Conservation (phyloP, 2,888 invertebrate species). For the Leistus spinibarbis region DNA sequence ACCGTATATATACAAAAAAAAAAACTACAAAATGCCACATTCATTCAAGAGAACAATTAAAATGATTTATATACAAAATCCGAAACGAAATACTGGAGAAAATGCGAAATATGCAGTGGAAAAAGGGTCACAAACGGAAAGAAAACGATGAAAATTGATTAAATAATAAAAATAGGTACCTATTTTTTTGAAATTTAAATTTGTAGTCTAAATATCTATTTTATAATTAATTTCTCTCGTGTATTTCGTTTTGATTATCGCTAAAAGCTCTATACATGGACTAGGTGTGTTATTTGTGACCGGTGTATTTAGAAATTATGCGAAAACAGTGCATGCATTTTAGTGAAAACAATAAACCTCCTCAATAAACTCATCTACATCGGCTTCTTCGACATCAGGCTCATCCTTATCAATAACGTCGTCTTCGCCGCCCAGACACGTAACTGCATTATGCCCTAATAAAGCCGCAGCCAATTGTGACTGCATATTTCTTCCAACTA, state of each 20-base stretch:
- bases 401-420: conserved; percentile 57
- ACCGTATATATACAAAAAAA: neutral
- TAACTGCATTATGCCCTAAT: conserved; percentile 54
- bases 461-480: conserved; percentile 58
- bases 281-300: neutral
- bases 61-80: neutral
- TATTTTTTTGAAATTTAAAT: too few relatives aligned
- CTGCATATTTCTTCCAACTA: conserved; percentile 51
- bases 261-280: neutral
- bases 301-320: neutral
- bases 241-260: too few relatives aligned
- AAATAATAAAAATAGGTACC: too few relatives aligned
- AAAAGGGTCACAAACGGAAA: too few relatives aligned
- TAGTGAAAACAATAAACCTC: conserved; percentile 55
- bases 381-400: conserved; percentile 61
- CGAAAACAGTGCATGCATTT: conserved; percentile 36
- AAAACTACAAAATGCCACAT: neutral
- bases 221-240: too few relatives aligned
- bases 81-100: too few relatives aligned
- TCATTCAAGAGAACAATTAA: neutral
- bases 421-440: conserved; percentile 48
- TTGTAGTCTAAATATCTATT: too few relatives aligned
- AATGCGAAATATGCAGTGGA: too few relatives aligned
- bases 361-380: conserved; percentile 63
- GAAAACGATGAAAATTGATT: too few relatives aligned